Base-by-base conservation (phyloP, 1,140 invertebrate species). In the Drosophila biarmipes region DNA sequence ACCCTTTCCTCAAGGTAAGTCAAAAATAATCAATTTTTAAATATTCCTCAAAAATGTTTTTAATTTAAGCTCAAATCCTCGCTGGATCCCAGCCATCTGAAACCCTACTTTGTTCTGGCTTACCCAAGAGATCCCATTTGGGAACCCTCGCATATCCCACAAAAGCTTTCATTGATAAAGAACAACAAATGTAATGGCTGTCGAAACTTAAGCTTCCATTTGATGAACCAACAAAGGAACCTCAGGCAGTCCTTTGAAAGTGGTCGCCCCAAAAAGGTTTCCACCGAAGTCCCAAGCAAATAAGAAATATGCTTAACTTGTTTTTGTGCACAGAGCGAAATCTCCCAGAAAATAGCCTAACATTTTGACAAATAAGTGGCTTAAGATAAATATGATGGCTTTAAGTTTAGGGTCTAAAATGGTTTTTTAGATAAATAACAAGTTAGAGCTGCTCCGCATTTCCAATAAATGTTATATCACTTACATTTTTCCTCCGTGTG, bases 181-280 rank as follows among this genome's bases (percentile, higher is more conserved):
- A 75, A 81, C 69, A 66, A 73, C 46, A 73, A 86, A 73, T 55
- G 62, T 76, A 76, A 76, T 76, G 76, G 77, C 63, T 66, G 59
- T 67, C 45, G 68, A 61, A 71, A 62, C 82, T 58, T 85, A 80
- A 85, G 81, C 81, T 71, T 68, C 82, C 78, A 78, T 81, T 86
- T 87, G 64, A 86, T 71, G 64, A 86, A 81, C 78, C 68, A 64
- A 86, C 82, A 85, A 64, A 45, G 54, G 63, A 40, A 73, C 68
- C 62, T 56, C 66, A 71, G 66, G 45, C 59, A 56, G 64, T 51
- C 61, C 66, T 77, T 74, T 49, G 53, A 86, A 87, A 72, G 48
- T 69, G 74, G 68, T 24, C 24, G 55, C 42, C 61, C 43, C 59
- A 62, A 81, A 86, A 86, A 81, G 69, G 74, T 68, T 67, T 49